These are phyloP conservation scores for Parasteatoda lunata DNA, from an alignment of 2,888 invertebrate species.

Conservation along the genomic window DNA sequence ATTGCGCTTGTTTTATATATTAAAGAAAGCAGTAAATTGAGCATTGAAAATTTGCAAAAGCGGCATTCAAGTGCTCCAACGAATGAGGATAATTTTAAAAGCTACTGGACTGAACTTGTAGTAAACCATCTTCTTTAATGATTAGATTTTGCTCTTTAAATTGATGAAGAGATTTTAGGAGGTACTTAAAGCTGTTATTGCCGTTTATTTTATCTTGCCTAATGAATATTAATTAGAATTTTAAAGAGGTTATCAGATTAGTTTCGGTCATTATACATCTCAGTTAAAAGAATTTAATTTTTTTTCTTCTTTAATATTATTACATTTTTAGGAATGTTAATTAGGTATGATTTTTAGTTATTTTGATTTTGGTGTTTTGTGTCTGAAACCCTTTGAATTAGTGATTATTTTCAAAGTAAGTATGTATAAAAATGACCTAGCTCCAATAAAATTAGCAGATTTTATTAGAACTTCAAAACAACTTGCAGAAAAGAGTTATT, in stretches of 20 bases:
- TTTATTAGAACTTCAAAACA: too few species aligned
- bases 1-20: not conserved
- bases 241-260: not conserved
- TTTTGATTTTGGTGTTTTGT: too few species aligned
- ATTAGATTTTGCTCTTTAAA: not conserved
- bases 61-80: not conserved
- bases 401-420: too few species aligned
- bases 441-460: too few species aligned
- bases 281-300: too few species aligned
- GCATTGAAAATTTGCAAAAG: not conserved
- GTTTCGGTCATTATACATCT: too few species aligned
- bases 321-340: too few species aligned
- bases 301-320: too few species aligned
- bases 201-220: constrained; percentile 1
- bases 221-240: not conserved
- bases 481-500: too few species aligned
- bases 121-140: not conserved
- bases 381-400: too few species aligned
- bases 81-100: constrained; percentile 1
- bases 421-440: too few species aligned
- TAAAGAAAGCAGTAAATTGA: not conserved
- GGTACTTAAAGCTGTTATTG: not conserved
- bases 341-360: too few species aligned
- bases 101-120: not conserved
- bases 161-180: not conserved